These are phyloP conservation scores for Ceratina calcarata DNA, from an alignment of 1,140 invertebrate genomes.

Conservation along the genomic window DNA sequence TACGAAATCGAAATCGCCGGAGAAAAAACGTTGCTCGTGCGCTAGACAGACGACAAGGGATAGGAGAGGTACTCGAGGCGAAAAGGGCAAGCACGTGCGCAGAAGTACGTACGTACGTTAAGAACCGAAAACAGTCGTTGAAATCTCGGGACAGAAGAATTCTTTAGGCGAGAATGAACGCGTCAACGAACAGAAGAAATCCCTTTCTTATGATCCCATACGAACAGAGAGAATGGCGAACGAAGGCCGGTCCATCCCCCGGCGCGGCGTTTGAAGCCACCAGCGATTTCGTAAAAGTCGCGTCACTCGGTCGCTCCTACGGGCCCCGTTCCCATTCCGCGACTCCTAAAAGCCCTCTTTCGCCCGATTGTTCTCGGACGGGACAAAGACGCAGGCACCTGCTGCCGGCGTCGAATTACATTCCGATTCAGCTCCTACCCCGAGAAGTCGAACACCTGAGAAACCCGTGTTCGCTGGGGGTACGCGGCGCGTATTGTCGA, in stretches of 20 bases:
- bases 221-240: background rate
- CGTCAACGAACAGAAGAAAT: constrained; percentile 55
- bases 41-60: too few relatives aligned
- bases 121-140: constrained; percentile 73
- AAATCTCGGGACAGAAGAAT: constrained; percentile 36
- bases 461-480: constrained; percentile 67
- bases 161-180: background rate
- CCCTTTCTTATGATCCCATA: constrained; percentile 36
- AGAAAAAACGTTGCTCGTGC: too few relatives aligned
- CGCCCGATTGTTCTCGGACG: constrained; percentile 55
- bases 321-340: constrained; percentile 40
- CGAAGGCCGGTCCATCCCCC: background rate
- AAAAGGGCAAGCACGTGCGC: constrained; percentile 61
- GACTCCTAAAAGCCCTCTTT: constrained; percentile 64
- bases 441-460: constrained; percentile 60
- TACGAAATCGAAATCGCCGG: too few relatives aligned
- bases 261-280: constrained; percentile 1
- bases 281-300: constrained; percentile 50
- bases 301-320: background rate
- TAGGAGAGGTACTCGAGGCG: background rate
- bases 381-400: constrained; percentile 70
- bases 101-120: constrained; percentile 61
- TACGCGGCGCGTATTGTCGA: constrained; percentile 29
- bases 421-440: constrained; percentile 34
- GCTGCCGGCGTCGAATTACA: constrained; percentile 70